Base-by-base conservation (phyloP, 2,888 invertebrate species). In the Elmis aenea region DNA sequence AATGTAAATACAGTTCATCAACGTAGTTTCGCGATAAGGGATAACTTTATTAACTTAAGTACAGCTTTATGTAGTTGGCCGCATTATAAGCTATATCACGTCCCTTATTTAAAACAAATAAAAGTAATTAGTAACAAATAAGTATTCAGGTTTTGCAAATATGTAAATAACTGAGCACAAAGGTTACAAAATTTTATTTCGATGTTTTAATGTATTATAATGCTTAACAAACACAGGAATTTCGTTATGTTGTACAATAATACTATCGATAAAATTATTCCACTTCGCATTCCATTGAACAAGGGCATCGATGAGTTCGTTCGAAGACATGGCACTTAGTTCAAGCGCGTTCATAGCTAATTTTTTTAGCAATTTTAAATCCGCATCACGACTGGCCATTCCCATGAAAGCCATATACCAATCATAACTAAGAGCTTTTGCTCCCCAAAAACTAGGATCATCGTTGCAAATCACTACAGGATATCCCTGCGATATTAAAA, bases 351-450 rank as follows among this genome's bases (percentile, higher is more conserved):
- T 88, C 0, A 79, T 51, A 0, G 85, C 83, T 32, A 89, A 63
- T 50, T 81, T 77, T 57, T 87, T 89, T 13, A 89, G 66, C 27
- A 85, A 65, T 30, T 76, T 73, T 32, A 89, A 59, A 56, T 87
- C 87, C 0, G 79, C 71, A 2, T 73, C 67, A 12, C 72, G 71
- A 18, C 83, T 81, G 12, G 84, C 79, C 2, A 86, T 76, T 0
- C 79, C 86, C 60, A 87, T 72, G 50, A 87, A 88, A 0, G 84
- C 81, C 28, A 83, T 75, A 55, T 88, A 89, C 58, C 82, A 84
- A 55, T 89, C 89, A 51, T 86, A 82, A 26, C 82, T 80, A 5
- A 88, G 60, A 0, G 76, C 82, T 42, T 74, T 73, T 0, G 83
- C 78, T 5, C 80, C 81, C 87, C 86, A 88, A 22, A 62, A 82